A percentile compares a stretch with the other conserved stretches of the same genome.
These are phyloP conservation scores for Lamproptera curius DNA, from an alignment of 2,888 invertebrate genomes.

Conservation along the genomic window DNA sequence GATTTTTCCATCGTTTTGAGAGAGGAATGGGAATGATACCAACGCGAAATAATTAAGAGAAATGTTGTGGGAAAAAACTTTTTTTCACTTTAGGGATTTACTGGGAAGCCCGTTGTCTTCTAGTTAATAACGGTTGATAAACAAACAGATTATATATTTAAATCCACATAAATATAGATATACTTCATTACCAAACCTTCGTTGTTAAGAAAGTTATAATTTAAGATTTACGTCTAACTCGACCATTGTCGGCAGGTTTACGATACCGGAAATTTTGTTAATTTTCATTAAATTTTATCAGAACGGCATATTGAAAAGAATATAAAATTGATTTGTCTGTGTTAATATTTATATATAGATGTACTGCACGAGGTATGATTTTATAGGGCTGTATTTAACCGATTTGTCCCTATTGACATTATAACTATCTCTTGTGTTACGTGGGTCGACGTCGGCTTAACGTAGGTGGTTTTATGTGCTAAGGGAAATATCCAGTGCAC, in stretches of 20 bases:
- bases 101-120: too few relatives aligned
- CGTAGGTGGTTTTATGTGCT: constrained; percentile 66
- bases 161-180: too few relatives aligned
- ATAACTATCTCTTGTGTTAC: constrained; percentile 54
- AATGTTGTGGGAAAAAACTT: too few relatives aligned
- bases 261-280: constrained; percentile 2
- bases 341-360: constrained; percentile 14
- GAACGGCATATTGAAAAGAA: too few relatives aligned
- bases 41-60: constrained; percentile 3
- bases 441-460: constrained; percentile 52
- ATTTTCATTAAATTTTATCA: constrained; percentile 6
- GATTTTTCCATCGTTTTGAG: constrained; percentile 7
- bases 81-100: too few relatives aligned
- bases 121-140: too few relatives aligned
- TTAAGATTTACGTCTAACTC: not conserved
- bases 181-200: too few relatives aligned
- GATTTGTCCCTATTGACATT: constrained; percentile 49
- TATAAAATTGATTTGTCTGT: constrained; percentile 8
- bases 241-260: not conserved
- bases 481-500: constrained; percentile 51
- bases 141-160: too few relatives aligned
- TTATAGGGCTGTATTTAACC: constrained; percentile 43
- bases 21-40: constrained; percentile 6
- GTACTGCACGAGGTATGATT: constrained; percentile 1
- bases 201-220: not conserved